Evolutionary conservation across 2,797 vertebrate genomes (phyloP), one percentile per base, ranked within the genome.

Genomic region (Oryzias dopingdopingensis): DNA sequence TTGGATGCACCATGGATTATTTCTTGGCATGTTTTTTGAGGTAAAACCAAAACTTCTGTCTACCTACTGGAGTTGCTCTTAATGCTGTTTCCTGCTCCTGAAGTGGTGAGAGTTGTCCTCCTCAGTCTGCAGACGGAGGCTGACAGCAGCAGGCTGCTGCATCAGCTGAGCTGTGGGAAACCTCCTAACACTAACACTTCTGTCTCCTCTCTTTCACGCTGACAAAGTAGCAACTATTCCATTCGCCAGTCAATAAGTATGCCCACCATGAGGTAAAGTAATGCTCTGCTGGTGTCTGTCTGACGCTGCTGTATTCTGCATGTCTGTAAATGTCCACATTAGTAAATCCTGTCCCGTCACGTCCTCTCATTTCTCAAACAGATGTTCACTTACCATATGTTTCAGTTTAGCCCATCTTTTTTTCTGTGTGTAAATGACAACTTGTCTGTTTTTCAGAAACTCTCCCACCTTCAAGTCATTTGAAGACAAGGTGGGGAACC

Each of bases 391-490:
- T 13, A 10, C 10, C 12, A 10, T 32, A 32, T 8, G 29, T 32
- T 37, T 37, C 10, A 10, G 10, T 10, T 2, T 2, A 2, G 7
- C 29, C 10, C 2, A 6, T 18, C 22, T 23, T 2, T 52, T 52
- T 41, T 6, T 40, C n/a, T 20, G 4, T 37, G 32, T 37, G 32
- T 37, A 37, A 37, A 37, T 12, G 32, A 37, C 10, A 12, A 13
- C 32, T 13, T 4, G 32, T 84, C 29, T 65, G 37, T 61, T 63
- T 49, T 14, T 29, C 85, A 99, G 97, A 89, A 98, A 97, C 86
- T 98, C 96, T 20, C 76, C 95, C 0, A 96, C 96, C 66, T 99
- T 99, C 92, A 99, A 98, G 88, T 97, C 97, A 0, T 97, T 99
- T 71, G 96, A 99, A 82, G 96, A 98, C 71, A 93, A 92, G 81